phyloP scores from a whole-genome alignment of 92 coral and sea anemone species.

The Zoanthus sociatus region DNA sequence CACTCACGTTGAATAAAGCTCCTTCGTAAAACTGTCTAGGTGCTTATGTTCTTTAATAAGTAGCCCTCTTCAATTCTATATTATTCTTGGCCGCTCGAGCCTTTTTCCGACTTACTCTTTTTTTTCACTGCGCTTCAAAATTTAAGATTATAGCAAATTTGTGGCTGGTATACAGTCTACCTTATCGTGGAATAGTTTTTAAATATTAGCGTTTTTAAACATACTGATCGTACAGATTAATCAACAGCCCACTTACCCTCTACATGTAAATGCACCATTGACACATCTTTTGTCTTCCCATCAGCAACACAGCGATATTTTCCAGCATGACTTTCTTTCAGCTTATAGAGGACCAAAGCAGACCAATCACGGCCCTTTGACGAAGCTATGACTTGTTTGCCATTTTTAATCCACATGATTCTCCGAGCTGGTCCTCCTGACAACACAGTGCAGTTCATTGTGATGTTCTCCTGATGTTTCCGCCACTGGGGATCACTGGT shows the following conservation, averaged over 20 bases:
- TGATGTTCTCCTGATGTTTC: constrained; percentile 16
- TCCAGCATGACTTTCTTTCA: constrained; percentile 23
- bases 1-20: no score
- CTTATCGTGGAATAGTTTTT: no score
- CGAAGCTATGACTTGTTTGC: constrained; percentile 4
- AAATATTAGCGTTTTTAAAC: no score
- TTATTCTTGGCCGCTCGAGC: no score
- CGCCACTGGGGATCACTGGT: constrained; percentile 42
- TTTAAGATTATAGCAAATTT: no score
- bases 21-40: no score
- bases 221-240: no score
- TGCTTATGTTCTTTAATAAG: no score
- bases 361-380: constrained; percentile 27
- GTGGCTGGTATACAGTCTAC: no score
- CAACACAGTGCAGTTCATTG: constrained; percentile 40
- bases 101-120: no score
- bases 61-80: no score
- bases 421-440: constrained; percentile 26
- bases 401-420: constrained; percentile 24
- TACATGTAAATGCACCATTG: constrained; percentile 34
- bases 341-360: not conserved
- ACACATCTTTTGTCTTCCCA: constrained; percentile 23
- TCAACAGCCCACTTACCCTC: constrained; percentile 4
- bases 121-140: no score
- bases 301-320: constrained; percentile 31